These are phyloP conservation scores for Saccostrea cuccullata DNA, from an alignment of 1,140 invertebrate species.

Conservation along the genomic window DNA sequence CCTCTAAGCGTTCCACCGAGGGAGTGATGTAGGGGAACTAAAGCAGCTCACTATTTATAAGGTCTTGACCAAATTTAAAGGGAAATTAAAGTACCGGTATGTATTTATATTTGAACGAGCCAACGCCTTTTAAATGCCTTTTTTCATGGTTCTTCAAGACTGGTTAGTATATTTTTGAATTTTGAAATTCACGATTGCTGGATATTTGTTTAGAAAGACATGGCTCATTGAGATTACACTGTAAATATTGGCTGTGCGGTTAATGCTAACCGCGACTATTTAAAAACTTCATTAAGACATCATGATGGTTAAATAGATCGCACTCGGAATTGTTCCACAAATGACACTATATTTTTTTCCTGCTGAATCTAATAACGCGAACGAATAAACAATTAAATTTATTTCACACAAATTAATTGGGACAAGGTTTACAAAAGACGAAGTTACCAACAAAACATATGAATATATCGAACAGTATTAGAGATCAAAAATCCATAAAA, in stretches of 20 bases:
- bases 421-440: too few species aligned
- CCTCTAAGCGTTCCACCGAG: neutral
- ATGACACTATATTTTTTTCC: neutral
- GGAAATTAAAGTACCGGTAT: neutral
- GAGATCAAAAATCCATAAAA: too few species aligned
- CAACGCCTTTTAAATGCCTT: conserved; percentile 5
- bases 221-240: neutral
- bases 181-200: neutral
- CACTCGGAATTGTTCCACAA: neutral
- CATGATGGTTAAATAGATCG: neutral
- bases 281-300: neutral
- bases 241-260: neutral
- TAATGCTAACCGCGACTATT: neutral
- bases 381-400: too few species aligned
- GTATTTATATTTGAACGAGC: neutral
- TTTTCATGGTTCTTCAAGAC: neutral
- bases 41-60: neutral
- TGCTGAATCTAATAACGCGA: too few species aligned
- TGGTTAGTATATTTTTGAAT: neutral
- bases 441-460: too few species aligned
- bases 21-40: neutral
- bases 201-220: neutral
- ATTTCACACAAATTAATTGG: too few species aligned
- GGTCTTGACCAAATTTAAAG: neutral
- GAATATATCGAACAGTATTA: too few species aligned